Evolutionary conservation across 2,113 vertebrate species (phyloP), one percentile per base, ranked within the genome.

Genomic region (Trichechus manatus): DNA sequence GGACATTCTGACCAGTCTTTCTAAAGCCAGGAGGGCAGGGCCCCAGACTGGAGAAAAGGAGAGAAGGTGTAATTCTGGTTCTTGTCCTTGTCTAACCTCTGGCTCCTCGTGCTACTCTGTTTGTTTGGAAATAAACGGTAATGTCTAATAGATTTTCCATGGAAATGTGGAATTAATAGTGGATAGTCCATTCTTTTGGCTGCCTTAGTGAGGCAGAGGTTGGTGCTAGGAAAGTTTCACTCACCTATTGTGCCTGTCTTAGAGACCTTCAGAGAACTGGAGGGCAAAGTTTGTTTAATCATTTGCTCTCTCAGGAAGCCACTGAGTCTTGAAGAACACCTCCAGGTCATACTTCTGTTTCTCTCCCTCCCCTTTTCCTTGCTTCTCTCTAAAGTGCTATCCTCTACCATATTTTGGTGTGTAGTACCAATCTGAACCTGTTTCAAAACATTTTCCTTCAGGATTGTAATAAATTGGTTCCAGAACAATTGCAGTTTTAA

Each of bases 61-160:
- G 17, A n/a, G 39, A 53, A 86, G 93, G 36, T 82, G 33, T n/a
- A 80, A 39, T 68, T 81, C 56, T 89, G 83, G 61, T 72, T 59
- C 84, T 80, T 92, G 93, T 92, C 97, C 96, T 96, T 83, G 84
- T 44, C 36, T 93, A 81, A 94, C 93, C 93, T 91, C 77, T 63
- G 78, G 78, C 42, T 95, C 86, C 47, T 82, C 15, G 6, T 0
- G 27, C 29, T 8, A 22, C 66, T 87, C 68, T 84, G 53, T 53
- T 11, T 84, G 53, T 53, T 11, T 42, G 84, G 75, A 94, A 80
- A 84, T 47, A 82, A 95, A 88, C 66, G 4, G 29, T 33, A 87
- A 70, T 22, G 66, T 29, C 6, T 31, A 33, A 47, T 1, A 75
- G 61, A 70, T 50, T 95, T 94, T 93, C 96, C 78, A 39, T 53